These are phyloP conservation scores for Nannoperca australis DNA, from an alignment of 2,797 vertebrate species.

Conservation along the genomic window DNA sequence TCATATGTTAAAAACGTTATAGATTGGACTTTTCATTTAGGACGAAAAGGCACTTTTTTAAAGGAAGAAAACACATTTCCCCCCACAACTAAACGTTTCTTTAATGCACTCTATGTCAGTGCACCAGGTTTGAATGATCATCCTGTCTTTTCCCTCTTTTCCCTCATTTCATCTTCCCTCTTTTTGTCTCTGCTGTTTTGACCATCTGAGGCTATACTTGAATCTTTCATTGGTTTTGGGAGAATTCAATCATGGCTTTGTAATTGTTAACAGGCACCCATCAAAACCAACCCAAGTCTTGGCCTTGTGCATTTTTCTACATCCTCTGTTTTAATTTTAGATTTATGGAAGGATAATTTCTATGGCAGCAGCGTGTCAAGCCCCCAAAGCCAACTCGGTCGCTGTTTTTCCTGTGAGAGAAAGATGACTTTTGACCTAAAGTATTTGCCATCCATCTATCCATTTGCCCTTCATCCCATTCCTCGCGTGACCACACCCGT, in stretches of 20 bases:
- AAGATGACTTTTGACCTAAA: conserved; percentile 67
- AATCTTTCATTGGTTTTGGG: conserved; percentile 77
- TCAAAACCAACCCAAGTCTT: conserved; percentile 70
- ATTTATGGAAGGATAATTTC: conserved; percentile 78
- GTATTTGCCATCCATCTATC: conserved; percentile 68
- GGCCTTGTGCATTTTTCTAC: conserved; percentile 66
- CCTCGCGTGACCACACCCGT: conserved; percentile 64
- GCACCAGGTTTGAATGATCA: conserved; percentile 21
- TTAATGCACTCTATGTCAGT: background rate
- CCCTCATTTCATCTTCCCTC: conserved; percentile 38
- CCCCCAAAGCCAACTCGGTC: conserved; percentile 62
- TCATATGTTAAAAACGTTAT: background rate
- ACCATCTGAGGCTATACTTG: conserved; percentile 69
- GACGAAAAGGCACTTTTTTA: background rate
- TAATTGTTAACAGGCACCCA: conserved; percentile 84
- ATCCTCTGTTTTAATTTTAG: conserved; percentile 79
- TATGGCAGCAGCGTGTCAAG: conserved; percentile 63
- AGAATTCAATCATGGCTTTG: conserved; percentile 79
- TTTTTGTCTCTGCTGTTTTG: conserved; percentile 62
- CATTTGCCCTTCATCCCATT: conserved; percentile 63
- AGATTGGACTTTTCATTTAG: background rate
- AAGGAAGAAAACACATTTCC: background rate
- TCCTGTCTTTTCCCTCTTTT: conserved; percentile 31
- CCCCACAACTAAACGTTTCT: background rate
- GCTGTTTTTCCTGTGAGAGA: conserved; percentile 62